Evolutionary conservation across 1,140 invertebrate species (phyloP).

Genomic region (Daktulosphaira vitifoliae): DNA sequence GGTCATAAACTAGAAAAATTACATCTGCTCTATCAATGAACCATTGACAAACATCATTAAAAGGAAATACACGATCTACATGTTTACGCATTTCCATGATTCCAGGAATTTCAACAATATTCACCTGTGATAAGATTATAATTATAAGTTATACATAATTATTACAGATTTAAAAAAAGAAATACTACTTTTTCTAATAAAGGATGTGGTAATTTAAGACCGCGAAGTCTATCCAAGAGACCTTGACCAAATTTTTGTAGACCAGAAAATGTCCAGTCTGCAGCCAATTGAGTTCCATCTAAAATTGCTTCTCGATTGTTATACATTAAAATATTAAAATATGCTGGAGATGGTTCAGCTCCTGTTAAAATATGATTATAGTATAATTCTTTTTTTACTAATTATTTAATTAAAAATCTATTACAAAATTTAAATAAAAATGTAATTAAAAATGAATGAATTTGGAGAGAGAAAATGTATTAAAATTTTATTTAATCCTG

Average conservation of each 20-base stretch:
- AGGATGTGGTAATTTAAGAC: conserved; percentile 69
- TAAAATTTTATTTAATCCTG: too few relatives aligned
- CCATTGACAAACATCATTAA: conserved; percentile 94
- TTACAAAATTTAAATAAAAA: too few relatives aligned
- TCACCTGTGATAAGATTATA: conserved; percentile 56
- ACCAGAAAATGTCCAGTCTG: conserved; percentile 86
- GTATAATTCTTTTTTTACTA: too few relatives aligned
- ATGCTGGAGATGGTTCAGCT: conserved; percentile 83
- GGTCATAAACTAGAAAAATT: conserved; percentile 91
- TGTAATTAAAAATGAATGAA: too few relatives aligned
- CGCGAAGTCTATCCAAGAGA: conserved; percentile 76
- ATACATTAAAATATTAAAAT: conserved; percentile 87
- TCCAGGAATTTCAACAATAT: conserved; percentile 92
- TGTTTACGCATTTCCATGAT: conserved; percentile 89
- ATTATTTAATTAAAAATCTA: too few relatives aligned
- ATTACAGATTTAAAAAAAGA: not conserved
- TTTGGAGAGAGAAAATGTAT: too few relatives aligned
- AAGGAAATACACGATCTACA: conserved; percentile 84
- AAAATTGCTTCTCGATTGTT: conserved; percentile 74
- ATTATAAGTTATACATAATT: too few relatives aligned
- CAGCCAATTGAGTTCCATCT: conserved; percentile 83
- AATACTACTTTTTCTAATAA: conserved; percentile 73
- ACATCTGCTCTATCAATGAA: conserved; percentile 91
- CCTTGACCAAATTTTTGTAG: conserved; percentile 92
- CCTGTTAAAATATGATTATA: conserved; percentile 50